Conservation (phyloP, 2,113 vertebrate genomes). For the Sorex araneus region DNA sequence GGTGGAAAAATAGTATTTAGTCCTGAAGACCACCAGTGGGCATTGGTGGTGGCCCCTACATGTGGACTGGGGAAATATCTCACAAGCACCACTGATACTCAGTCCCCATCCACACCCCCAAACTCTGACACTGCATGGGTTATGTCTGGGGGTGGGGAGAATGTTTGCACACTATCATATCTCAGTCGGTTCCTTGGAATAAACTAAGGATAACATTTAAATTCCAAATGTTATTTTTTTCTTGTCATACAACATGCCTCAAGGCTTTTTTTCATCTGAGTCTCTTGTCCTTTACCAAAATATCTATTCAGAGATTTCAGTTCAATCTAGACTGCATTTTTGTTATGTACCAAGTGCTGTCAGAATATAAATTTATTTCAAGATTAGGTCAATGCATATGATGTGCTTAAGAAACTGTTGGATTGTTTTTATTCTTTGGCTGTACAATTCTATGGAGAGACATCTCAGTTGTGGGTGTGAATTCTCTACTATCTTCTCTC, state of each 20-base stretch:
- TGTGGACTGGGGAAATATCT: neutral
- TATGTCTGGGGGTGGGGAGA: too few relatives aligned
- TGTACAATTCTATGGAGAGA: slow-evolving; percentile 40
- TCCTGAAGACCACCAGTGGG: neutral
- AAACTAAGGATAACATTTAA: slow-evolving; percentile 63
- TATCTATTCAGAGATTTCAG: slow-evolving; percentile 64
- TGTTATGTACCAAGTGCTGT: slow-evolving; percentile 57
- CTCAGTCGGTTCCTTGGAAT: neutral
- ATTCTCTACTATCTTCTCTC: slow-evolving; percentile 39
- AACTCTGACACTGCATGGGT: too few relatives aligned
- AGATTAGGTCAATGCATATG: slow-evolving; percentile 62
- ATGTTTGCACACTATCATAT: neutral
- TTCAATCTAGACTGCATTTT: slow-evolving; percentile 51
- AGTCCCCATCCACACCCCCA: too few relatives aligned
- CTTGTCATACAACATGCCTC: slow-evolving; percentile 47
- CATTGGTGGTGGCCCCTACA: neutral
- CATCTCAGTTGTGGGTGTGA: slow-evolving; percentile 43
- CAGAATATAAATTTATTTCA: slow-evolving; percentile 75
- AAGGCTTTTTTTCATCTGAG: slow-evolving; percentile 46
- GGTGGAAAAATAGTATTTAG: neutral
- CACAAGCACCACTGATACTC: too few relatives aligned
- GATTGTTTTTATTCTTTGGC: slow-evolving; percentile 62
- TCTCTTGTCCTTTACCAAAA: slow-evolving; percentile 22
- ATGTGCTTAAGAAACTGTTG: slow-evolving; percentile 57
- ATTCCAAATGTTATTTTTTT: slow-evolving; percentile 62